Conservation (phyloP, 2,888 invertebrate species). For the Cheiracanthium punctorium region DNA sequence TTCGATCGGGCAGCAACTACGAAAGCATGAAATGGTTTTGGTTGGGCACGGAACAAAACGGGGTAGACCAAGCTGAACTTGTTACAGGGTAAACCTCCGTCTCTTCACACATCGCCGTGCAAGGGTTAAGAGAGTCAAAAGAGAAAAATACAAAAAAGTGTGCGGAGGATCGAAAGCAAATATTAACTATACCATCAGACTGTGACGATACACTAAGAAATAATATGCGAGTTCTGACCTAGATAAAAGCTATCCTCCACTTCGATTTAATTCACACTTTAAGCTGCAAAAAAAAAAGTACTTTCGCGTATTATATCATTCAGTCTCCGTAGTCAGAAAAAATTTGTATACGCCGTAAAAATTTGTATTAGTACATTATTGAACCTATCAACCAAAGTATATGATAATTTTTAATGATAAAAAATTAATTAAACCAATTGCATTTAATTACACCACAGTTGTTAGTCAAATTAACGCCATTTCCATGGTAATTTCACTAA, state of each 20-base stretch:
- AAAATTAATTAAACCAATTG: too few species aligned
- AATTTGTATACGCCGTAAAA: too few species aligned
- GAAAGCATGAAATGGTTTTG: neutral
- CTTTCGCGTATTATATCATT: too few species aligned
- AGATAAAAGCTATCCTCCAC: neutral
- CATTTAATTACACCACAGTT: too few species aligned
- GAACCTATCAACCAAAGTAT: too few species aligned
- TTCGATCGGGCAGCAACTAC: neutral
- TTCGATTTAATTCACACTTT: too few species aligned
- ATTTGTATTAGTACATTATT: too few species aligned
- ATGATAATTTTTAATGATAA: too few species aligned
- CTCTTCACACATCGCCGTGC: neutral
- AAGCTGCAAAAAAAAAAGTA: too few species aligned
- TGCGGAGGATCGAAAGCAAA: neutral
- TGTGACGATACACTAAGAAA: neutral
- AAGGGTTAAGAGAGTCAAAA: neutral
- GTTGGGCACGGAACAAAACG: neutral
- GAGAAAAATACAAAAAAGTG: neutral
- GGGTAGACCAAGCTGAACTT: neutral
- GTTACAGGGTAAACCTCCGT: neutral
- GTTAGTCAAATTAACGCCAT: too few species aligned
- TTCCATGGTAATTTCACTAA: too few species aligned
- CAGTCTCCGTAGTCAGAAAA: too few species aligned
- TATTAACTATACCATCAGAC: neutral
- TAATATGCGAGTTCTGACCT: neutral